Percentiles rank a stretch among this genome's conserved stretches.
These are phyloP conservation scores for Ecdyonurus torrentis DNA, from an alignment of 2,888 invertebrate genomes.

Conservation along the genomic window DNA sequence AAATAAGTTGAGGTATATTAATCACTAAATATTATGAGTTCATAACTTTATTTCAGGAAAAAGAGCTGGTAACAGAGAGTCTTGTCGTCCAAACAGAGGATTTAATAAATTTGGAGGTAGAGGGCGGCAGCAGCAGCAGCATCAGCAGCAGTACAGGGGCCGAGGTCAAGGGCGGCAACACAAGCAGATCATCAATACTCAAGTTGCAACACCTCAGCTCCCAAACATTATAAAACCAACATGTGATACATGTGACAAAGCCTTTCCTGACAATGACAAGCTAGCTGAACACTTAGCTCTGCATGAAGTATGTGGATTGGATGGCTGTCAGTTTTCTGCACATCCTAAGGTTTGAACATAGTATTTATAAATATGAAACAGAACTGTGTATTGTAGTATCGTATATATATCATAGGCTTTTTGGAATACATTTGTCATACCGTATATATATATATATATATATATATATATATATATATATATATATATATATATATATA, in stretches of 20 bases:
- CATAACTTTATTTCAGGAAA: too few species aligned
- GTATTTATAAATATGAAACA: too few species aligned
- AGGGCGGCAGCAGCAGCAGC: not conserved
- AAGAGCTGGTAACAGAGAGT: too few species aligned
- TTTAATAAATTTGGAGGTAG: not conserved
- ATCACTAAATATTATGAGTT: too few species aligned
- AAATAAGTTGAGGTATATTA: too few species aligned
- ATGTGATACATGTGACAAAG: conserved; percentile 70
- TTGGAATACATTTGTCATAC: too few species aligned
- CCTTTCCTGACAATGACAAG: conserved; percentile 40
- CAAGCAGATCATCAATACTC: not conserved
- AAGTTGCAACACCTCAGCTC: not conserved
- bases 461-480: too few species aligned
- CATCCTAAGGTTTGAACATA: conserved; percentile 53
- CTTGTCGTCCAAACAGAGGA: not conserved
- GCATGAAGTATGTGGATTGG: conserved; percentile 63
- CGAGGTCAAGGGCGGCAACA: not conserved
- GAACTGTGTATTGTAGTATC: too few species aligned
- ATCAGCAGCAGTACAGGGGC: not conserved
- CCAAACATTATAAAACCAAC: not conserved
- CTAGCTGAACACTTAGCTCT: conserved; percentile 49
- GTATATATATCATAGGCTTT: too few species aligned
- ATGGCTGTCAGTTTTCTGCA: conserved; percentile 64
- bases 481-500: too few species aligned
- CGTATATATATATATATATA: too few species aligned